A percentile compares a stretch with the other conserved stretches of the same genome.
These are phyloP conservation scores for Drosophila teissieri DNA, from an alignment of 1,140 invertebrate genomes.

Conservation along the genomic window DNA sequence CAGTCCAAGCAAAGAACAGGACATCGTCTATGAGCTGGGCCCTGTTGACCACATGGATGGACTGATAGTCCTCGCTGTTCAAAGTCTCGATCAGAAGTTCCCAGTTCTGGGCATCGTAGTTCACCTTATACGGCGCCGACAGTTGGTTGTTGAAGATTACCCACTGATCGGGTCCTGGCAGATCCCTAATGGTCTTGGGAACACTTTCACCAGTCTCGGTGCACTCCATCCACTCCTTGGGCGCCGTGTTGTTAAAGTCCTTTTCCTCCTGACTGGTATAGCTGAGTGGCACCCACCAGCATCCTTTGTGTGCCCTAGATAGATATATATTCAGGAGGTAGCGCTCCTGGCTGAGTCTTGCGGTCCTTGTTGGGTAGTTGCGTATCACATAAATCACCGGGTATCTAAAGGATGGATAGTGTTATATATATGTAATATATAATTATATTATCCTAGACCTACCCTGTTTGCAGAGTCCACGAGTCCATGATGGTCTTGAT, in stretches of 20 bases:
- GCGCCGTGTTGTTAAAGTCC: slow-evolving; percentile 87
- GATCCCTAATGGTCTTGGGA: slow-evolving; percentile 54
- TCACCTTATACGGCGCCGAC: slow-evolving; percentile 89
- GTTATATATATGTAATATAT: too few species aligned
- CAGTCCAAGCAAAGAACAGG: slow-evolving; percentile 89
- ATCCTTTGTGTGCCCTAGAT: neutral
- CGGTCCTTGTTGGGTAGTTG: slow-evolving; percentile 84
- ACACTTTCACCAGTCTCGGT: slow-evolving; percentile 42
- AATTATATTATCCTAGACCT: too few species aligned
- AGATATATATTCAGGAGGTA: slow-evolving; percentile 5
- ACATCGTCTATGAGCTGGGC: slow-evolving; percentile 93
- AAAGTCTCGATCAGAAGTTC: slow-evolving; percentile 86
- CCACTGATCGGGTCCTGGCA: slow-evolving; percentile 85
- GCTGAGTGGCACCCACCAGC: slow-evolving; percentile 87
- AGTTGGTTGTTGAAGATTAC: slow-evolving; percentile 87
- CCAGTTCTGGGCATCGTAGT: slow-evolving; percentile 91
- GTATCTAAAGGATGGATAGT: slow-evolving; percentile 84
- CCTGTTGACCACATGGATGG: slow-evolving; percentile 89
- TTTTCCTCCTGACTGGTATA: slow-evolving; percentile 86
- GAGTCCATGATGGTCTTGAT: slow-evolving; percentile 90
- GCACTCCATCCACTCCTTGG: slow-evolving; percentile 87
- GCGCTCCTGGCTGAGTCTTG: slow-evolving; percentile 20
- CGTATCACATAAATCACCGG: slow-evolving; percentile 89
- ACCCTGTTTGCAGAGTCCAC: slow-evolving; percentile 92
- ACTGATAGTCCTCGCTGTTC: slow-evolving; percentile 84